Conservation (phyloP, 2,113 vertebrate species). For the Larimichthys crocea region DNA sequence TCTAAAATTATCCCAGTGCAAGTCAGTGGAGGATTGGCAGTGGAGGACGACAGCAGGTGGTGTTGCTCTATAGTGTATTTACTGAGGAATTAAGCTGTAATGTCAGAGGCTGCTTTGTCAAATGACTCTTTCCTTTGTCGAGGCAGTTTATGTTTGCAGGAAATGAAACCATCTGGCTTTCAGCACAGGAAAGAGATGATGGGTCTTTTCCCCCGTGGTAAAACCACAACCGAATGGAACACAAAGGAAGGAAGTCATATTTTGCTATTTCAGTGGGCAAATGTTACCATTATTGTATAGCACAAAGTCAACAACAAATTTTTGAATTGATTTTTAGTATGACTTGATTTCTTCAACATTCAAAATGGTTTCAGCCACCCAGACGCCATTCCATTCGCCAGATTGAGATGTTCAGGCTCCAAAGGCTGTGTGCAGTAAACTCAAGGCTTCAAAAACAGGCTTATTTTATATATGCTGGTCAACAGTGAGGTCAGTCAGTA, state of each 20-base stretch:
- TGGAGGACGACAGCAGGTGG: conserved; percentile 63
- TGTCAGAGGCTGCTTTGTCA: conserved; percentile 66
- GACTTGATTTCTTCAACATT: too few relatives aligned
- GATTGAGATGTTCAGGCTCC: too few relatives aligned
- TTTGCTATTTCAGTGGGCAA: neutral
- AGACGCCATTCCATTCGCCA: too few relatives aligned
- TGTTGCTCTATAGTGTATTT: conserved; percentile 65
- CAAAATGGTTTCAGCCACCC: too few relatives aligned
- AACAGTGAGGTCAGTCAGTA: too few relatives aligned
- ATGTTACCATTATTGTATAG: neutral
- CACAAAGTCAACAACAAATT: too few relatives aligned
- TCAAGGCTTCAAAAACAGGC: too few relatives aligned
- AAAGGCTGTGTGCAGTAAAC: too few relatives aligned
- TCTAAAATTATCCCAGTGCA: conserved; percentile 56
- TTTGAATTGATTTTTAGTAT: too few relatives aligned
- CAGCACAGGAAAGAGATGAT: conserved; percentile 11
- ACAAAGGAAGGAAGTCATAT: neutral
- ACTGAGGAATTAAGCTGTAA: conserved; percentile 73
- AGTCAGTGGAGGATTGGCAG: conserved; percentile 32
- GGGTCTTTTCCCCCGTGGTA: conserved; percentile 16
- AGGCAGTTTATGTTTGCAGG: conserved; percentile 48
- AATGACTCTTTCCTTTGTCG: conserved; percentile 43
- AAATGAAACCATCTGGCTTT: conserved; percentile 68
- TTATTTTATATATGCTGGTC: too few relatives aligned
- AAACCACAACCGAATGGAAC: conserved; percentile 7